These are phyloP conservation scores for Malurus alboscapulatus DNA, from an alignment of 2,113 vertebrate species.

Conservation along the genomic window DNA sequence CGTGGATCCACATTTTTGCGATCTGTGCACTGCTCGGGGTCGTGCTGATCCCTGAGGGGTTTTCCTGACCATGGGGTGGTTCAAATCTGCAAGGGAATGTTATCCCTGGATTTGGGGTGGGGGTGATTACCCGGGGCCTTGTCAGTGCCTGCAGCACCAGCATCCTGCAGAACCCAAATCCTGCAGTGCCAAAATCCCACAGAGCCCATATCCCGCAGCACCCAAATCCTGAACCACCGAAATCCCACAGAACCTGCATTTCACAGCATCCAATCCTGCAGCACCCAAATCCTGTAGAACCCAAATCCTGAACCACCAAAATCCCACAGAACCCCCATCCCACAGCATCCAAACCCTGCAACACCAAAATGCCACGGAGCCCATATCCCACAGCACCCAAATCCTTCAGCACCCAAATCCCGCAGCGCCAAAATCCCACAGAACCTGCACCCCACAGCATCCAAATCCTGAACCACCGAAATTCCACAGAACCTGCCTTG, in stretches of 20 bases:
- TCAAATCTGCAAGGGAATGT: neutral
- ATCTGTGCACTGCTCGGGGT: neutral
- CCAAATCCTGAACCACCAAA: neutral
- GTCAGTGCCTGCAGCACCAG: neutral
- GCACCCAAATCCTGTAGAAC: fast-evolving
- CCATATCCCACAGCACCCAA: no score
- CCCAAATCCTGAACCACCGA: neutral
- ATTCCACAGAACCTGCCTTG: no score
- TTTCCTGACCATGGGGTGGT: fast-evolving
- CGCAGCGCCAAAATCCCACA: no score
- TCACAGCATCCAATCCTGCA: fast-evolving
- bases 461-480: no score
- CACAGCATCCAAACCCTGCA: no score
- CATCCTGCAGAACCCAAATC: neutral
- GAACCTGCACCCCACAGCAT: no score
- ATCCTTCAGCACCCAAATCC: no score
- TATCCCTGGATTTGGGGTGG: neutral
- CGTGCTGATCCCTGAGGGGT: neutral
- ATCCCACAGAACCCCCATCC: no score
- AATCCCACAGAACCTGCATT: no score
- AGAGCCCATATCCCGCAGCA: fast-evolving
- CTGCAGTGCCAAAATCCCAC: neutral
- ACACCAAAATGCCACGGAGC: no score
- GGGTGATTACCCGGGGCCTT: neutral
- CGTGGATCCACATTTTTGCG: fast-evolving